These are phyloP conservation scores for Rhimphoctona megacephalus DNA, from an alignment of 2,888 invertebrate species.

Conservation along the genomic window DNA sequence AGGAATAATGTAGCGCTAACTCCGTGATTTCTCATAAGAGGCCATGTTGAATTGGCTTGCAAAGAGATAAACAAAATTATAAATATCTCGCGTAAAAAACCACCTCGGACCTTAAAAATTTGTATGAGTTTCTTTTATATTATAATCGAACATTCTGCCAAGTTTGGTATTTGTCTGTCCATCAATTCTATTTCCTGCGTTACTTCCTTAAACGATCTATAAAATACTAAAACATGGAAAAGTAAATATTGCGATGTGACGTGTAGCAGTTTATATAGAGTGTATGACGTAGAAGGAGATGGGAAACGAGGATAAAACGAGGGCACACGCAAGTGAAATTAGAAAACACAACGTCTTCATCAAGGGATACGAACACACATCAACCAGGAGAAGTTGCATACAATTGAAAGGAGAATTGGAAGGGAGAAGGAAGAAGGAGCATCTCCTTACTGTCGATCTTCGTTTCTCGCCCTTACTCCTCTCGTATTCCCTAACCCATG, in stretches of 20 bases:
- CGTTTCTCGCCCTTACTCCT: background rate
- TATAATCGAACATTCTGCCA: too few relatives aligned
- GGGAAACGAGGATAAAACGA: background rate
- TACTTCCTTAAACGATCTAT: too few relatives aligned
- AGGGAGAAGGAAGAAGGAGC: constrained; percentile 17
- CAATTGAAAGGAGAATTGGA: constrained; percentile 8
- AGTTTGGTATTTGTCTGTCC: too few relatives aligned
- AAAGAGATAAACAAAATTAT: too few relatives aligned
- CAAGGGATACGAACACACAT: constrained; percentile 16
- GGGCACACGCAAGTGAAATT: constrained; percentile 49
- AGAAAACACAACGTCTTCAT: constrained; percentile 50
- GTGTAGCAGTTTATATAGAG: background rate
- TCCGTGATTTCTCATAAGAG: too few relatives aligned
- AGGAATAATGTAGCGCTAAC: too few relatives aligned
- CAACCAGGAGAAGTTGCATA: constrained; percentile 13
- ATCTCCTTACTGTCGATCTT: constrained; percentile 37
- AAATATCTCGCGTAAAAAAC: too few relatives aligned
- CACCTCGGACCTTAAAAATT: too few relatives aligned
- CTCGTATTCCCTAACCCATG: background rate
- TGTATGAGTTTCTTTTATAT: too few relatives aligned
- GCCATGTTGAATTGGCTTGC: too few relatives aligned
- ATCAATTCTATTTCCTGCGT: too few relatives aligned
- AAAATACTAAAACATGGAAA: background rate
- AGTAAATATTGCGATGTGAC: constrained; percentile 6
- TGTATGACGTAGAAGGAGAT: background rate